Evolutionary conservation across 2,113 vertebrate genomes (phyloP).

Genomic region (Gavialis gangeticus): DNA sequence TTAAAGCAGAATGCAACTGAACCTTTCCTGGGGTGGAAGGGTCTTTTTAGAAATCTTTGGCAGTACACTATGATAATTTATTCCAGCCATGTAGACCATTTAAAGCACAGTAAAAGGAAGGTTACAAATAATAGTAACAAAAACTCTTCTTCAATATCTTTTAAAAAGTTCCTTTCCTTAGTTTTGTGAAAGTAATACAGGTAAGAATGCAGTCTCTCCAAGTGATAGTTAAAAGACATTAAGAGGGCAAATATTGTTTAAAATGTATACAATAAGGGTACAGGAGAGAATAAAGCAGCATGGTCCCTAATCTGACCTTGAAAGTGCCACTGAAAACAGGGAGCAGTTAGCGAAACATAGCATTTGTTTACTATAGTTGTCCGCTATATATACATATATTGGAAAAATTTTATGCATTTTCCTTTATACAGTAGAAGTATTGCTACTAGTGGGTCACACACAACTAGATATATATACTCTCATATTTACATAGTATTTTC

Average conservation of each 20-base stretch:
- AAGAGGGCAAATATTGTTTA: background rate
- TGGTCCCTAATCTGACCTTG: background rate
- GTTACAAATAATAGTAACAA: background rate
- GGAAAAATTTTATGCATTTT: no score
- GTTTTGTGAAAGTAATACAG: background rate
- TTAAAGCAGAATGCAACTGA: constrained; percentile 77
- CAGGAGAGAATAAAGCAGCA: background rate
- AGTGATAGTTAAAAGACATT: background rate
- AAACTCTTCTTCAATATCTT: background rate
- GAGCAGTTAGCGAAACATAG: background rate
- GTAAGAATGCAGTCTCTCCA: background rate
- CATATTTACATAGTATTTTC: no score
- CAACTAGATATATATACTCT: no score
- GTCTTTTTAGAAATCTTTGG: constrained; percentile 58
- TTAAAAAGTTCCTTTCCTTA: background rate
- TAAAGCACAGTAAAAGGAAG: constrained; percentile 27
- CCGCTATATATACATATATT: no score
- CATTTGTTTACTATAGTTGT: no score
- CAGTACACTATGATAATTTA: background rate
- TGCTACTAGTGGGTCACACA: no score
- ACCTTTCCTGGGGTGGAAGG: constrained; percentile 57
- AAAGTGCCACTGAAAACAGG: background rate
- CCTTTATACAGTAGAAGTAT: no score
- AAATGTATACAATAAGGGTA: background rate
- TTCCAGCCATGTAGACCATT: constrained; percentile 7